Evolutionary conservation across 2,797 vertebrate species (phyloP).

Genomic region (Pteropus rufus): DNA sequence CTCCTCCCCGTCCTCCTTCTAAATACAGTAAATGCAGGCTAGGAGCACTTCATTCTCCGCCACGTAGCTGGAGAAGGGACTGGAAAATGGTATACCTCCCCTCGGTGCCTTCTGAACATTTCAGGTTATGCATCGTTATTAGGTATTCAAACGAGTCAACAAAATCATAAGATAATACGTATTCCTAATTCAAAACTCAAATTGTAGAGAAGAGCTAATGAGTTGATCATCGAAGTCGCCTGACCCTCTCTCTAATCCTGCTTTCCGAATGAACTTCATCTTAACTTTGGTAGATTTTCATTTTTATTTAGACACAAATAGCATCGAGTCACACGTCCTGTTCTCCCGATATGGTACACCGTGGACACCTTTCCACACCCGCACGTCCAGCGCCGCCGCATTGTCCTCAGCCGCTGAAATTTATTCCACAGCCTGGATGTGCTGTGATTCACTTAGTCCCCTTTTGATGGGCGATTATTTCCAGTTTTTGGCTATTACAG

Average conservation of each 20-base stretch:
- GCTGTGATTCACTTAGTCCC: neutral
- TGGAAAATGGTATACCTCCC: neutral
- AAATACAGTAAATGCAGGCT: neutral
- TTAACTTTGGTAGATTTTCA: neutral
- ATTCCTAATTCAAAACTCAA: neutral
- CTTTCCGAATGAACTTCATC: neutral
- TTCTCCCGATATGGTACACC: neutral
- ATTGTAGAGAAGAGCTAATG: neutral
- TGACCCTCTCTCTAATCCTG: neutral
- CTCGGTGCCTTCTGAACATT: neutral
- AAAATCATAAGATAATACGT: neutral
- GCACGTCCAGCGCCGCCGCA: neutral
- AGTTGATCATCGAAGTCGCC: neutral
- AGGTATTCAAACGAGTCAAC: neutral
- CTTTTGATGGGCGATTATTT: neutral
- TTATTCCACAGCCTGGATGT: neutral
- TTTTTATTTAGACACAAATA: neutral
- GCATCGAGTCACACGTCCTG: neutral
- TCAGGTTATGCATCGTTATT: neutral
- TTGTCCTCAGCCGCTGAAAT: neutral
- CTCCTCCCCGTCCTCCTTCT: neutral
- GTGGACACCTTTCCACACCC: neutral
- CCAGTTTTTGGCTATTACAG: neutral
- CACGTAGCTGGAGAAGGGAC: neutral
- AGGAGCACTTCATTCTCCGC: neutral